Conservation (phyloP, 2,113 vertebrate species). For the Sarotherodon lohbergeri region DNA sequence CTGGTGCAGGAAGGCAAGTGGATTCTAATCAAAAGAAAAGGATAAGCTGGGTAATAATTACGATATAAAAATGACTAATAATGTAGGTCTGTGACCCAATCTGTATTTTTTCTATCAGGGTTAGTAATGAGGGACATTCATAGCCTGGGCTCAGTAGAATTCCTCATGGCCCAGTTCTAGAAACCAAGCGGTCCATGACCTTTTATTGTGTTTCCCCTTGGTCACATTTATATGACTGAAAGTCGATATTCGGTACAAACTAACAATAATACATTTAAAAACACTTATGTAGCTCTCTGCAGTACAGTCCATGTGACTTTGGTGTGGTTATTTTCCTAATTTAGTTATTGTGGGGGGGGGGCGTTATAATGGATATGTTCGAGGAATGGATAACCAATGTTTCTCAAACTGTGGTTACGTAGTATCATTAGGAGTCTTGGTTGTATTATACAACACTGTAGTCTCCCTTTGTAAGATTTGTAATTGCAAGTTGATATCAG, state of each 20-base stretch:
- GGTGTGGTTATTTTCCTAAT: background rate
- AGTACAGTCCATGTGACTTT: background rate
- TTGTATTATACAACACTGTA: background rate
- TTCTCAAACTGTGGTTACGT: background rate
- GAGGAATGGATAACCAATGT: background rate
- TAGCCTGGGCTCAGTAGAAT: background rate
- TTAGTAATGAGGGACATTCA: background rate
- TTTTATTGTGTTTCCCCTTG: background rate
- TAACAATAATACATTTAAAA: background rate
- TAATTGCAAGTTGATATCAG: background rate
- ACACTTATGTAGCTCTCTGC: background rate
- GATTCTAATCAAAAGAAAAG: background rate
- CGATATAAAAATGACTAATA: background rate
- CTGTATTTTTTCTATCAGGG: background rate
- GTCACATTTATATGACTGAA: background rate
- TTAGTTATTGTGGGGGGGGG: background rate
- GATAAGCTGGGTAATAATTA: background rate
- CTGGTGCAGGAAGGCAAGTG: background rate
- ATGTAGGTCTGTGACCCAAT: slow-evolving; percentile 4
- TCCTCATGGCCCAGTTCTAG: background rate
- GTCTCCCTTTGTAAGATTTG: background rate
- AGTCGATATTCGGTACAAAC: background rate
- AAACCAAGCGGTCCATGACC: background rate
- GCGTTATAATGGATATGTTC: background rate
- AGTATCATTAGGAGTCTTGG: background rate